Percentiles rank a stretch among this genome's conserved stretches.
These are phyloP conservation scores for Operophtera brumata DNA, from an alignment of 2,888 invertebrate genomes.

Conservation along the genomic window DNA sequence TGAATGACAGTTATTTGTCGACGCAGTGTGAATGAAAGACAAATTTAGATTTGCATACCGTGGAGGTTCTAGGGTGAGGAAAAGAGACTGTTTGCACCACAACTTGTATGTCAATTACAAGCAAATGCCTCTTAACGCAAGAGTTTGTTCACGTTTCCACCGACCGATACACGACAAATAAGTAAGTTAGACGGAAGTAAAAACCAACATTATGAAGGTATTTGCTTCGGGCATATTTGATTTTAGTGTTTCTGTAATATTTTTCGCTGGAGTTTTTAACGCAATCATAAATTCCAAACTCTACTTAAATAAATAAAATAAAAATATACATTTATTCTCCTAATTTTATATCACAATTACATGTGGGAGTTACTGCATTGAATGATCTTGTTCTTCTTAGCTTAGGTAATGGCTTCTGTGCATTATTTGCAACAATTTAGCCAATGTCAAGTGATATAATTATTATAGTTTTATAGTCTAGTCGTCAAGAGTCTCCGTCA, in stretches of 20 bases:
- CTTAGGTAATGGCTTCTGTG: too few relatives aligned
- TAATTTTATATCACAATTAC: too few relatives aligned
- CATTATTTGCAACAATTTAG: too few relatives aligned
- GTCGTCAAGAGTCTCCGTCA: too few relatives aligned
- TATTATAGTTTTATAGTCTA: too few relatives aligned
- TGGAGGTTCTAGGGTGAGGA: conserved; percentile 12
- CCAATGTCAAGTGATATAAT: too few relatives aligned
- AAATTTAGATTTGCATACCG: conserved; percentile 37
- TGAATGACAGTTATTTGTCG: conserved; percentile 42
- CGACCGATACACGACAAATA: conserved; percentile 29
- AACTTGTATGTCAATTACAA: conserved; percentile 29
- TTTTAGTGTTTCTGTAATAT: conserved; percentile 28
- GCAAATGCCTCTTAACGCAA: conserved; percentile 32
- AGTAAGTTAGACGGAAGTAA: conserved; percentile 36
- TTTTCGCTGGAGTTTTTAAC: neutral
- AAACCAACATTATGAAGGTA: conserved; percentile 24
- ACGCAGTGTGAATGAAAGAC: conserved; percentile 42
- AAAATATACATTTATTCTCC: too few relatives aligned
- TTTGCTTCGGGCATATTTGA: conserved; percentile 33
- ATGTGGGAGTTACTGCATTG: too few relatives aligned
- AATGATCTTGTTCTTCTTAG: too few relatives aligned
- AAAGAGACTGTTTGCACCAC: conserved; percentile 31
- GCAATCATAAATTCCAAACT: too few relatives aligned
- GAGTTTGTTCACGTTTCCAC: conserved; percentile 23
- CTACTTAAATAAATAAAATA: too few relatives aligned